Evolutionary conservation across 2,113 vertebrate species (phyloP), one percentile per base, ranked within the genome.

Genomic region (Epinephelus cyanopodus): DNA sequence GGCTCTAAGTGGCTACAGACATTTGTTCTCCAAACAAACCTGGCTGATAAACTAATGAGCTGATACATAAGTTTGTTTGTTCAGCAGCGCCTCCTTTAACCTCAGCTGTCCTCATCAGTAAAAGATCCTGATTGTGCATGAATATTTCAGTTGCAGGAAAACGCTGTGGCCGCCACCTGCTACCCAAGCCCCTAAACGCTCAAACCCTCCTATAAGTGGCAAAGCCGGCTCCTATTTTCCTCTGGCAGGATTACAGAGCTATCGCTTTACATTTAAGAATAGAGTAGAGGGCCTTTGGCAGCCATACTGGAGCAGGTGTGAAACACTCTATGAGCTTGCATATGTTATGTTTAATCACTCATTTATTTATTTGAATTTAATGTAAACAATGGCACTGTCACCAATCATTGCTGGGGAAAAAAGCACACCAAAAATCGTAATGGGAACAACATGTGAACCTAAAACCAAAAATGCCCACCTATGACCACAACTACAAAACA

Each of bases 131-230:
- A 87, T 86, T 74, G 83, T 83, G 60, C 79, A 90, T 91, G 63
- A 93, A 89, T 94, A 87, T 92, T 93, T 91, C 76, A 90, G 86
- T 66, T 74, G 60, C 60, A 70, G 77, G 69, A 88, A 83, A 73
- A 70, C 48, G 15, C 62, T 1, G 65, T 14, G 27, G 62, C n/a
- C 56, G 64, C 75, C 79, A 72, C 60, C 80, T 85, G 80, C 86
- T 68, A 69, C 75, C 67, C 42, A 7, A 25, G 10, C 47, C 84
- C 67, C 29, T 78, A 75, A 86, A 74, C 6, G 33, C 52, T 33
- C 73, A 54, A 72, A 74, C 58, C 76, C 50, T 47, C 25, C 6
- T 14, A 68, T 80, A 78, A 84, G 82, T 61, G 57, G 25, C 18
- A 0, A 3, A 60, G 60, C 33, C 68, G 7, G 52, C 81, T 85